Conservation (phyloP, 2,888 invertebrate species). For the Sarcophaga caerulescens region DNA sequence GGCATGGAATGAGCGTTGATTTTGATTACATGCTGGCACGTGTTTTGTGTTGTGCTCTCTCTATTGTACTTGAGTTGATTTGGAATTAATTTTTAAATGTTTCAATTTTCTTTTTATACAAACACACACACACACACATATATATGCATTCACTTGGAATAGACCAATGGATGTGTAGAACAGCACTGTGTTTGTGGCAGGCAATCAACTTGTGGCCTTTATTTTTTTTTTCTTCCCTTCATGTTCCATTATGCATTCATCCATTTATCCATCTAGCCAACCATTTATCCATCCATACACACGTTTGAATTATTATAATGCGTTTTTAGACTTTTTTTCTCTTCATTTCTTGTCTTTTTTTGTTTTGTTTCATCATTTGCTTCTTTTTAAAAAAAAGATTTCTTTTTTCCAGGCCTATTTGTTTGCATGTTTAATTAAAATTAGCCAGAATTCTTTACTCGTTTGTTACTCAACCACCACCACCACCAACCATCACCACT, state of each 20-base stretch:
- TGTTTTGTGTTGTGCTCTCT: slow-evolving; percentile 30
- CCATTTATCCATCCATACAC: slow-evolving; percentile 40
- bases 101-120: slow-evolving; percentile 58
- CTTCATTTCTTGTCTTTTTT: slow-evolving; percentile 18
- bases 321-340: slow-evolving; percentile 63
- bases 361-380: neutral
- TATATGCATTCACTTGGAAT: neutral
- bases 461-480: neutral
- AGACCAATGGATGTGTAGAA: neutral
- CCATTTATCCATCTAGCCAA: slow-evolving; percentile 36
- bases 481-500: slow-evolving; percentile 47
- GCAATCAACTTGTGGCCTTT: slow-evolving; percentile 46
- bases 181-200: neutral
- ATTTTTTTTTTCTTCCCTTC: neutral
- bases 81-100: slow-evolving; percentile 68
- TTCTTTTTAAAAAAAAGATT: neutral
- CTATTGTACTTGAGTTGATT: slow-evolving; percentile 50
- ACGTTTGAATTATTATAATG: slow-evolving; percentile 65
- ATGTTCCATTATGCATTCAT: neutral
- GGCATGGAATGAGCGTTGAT: slow-evolving; percentile 59
- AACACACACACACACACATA: neutral
- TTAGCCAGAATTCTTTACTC: slow-evolving; percentile 55
- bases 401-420: slow-evolving; percentile 53
- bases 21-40: slow-evolving; percentile 64
- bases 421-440: slow-evolving; percentile 68